phyloP scores from a whole-genome alignment of 2,797 vertebrate species.

The Hemibagrus guttatus region DNA sequence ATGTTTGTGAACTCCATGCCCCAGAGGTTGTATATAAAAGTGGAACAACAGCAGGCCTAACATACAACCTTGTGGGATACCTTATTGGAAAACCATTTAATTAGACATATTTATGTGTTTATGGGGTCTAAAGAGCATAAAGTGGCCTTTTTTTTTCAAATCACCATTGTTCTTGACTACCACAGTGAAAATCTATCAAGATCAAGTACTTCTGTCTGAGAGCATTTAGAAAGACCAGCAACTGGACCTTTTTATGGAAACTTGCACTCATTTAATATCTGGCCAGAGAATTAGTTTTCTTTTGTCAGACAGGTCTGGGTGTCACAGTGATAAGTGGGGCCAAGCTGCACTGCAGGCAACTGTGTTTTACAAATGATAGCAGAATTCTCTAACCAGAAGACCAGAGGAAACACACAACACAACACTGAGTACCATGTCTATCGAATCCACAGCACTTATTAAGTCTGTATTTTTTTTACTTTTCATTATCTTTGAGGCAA shows the following conservation, averaged over 20 bases:
- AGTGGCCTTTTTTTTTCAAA: neutral
- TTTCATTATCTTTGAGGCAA: constrained; percentile 2
- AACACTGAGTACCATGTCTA: constrained; percentile 18
- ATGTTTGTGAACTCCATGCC: neutral
- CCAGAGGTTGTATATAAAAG: neutral
- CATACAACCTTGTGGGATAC: neutral
- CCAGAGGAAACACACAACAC: constrained; percentile 39
- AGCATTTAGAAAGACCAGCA: constrained; percentile 52
- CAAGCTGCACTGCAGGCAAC: constrained; percentile 39
- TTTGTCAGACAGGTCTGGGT: constrained; percentile 61
- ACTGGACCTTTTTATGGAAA: constrained; percentile 21
- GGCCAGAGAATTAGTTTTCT: constrained; percentile 61
- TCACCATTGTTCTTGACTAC: neutral
- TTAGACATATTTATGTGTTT: neutral
- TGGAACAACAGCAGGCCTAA: neutral
- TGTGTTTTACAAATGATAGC: constrained; percentile 50
- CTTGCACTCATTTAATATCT: constrained; percentile 64
- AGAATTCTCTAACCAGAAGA: constrained; percentile 28
- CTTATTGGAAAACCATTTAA: neutral
- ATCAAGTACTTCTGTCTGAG: constrained; percentile 32
- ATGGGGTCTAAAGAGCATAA: neutral
- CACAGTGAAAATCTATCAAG: neutral
- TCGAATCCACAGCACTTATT: neutral
- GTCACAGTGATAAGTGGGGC: constrained; percentile 67
- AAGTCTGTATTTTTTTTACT: neutral